Conservation (phyloP, 1,140 invertebrate species). For the Anastrepha ludens region DNA sequence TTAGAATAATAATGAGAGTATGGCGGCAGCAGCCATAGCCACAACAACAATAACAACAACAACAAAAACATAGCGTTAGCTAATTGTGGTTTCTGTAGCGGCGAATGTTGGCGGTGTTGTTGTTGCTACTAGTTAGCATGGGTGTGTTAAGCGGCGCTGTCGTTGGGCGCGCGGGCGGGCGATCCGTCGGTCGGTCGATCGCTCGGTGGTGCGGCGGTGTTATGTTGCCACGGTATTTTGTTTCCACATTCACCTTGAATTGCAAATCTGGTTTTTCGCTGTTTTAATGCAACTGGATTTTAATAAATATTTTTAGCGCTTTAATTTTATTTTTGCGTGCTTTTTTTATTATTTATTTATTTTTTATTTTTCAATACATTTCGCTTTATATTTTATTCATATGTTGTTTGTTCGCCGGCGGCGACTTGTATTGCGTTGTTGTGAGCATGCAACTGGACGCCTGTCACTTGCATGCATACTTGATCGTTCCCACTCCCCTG, state of each 20-base stretch:
- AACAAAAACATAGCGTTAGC: conserved; percentile 61
- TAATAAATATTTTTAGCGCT: conserved; percentile 9
- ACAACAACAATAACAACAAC: conserved; percentile 56
- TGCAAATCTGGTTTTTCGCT: conserved; percentile 54
- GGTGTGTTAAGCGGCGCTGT: conserved; percentile 58
- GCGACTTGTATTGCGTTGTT: conserved; percentile 20
- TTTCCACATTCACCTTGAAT: conserved; percentile 53
- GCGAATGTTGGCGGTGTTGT: conserved; percentile 59
- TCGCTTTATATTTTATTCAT: conserved; percentile 17
- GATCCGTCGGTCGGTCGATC: not conserved
- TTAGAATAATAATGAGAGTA: conserved; percentile 60
- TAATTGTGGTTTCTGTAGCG: conserved; percentile 50
- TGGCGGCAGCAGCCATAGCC: conserved; percentile 58
- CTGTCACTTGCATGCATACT: conserved; percentile 1
- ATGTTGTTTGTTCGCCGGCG: not conserved
- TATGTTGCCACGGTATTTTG: conserved; percentile 47
- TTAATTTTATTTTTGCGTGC: conserved; percentile 5
- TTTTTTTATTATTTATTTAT: conserved; percentile 11
- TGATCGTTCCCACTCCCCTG: not conserved
- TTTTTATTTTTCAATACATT: conserved; percentile 21
- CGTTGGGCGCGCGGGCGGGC: not conserved
- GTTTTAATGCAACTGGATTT: conserved; percentile 44
- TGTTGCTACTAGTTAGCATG: conserved; percentile 41
- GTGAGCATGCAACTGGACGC: conserved; percentile 15
- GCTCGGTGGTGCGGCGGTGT: not conserved